Conservation (phyloP, 1,140 invertebrate species). For the Drosophila micromelanica region DNA sequence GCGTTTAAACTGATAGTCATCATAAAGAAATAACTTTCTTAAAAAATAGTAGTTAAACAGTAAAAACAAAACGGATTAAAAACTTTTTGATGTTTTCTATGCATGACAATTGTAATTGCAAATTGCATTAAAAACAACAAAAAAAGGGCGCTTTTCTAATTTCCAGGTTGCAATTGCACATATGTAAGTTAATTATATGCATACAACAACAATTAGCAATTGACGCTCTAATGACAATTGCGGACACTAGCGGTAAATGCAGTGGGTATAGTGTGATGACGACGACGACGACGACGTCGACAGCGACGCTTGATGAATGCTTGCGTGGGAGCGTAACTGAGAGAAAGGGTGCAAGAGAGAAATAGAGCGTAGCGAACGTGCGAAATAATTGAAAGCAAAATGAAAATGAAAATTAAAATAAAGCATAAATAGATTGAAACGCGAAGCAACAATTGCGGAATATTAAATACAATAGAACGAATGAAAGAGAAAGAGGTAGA, state of each 20-base stretch:
- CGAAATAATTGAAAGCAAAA: constrained; percentile 47
- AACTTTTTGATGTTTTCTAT: too few relatives aligned
- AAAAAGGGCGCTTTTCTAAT: background rate
- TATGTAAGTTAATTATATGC: constrained; percentile 36
- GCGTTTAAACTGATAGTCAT: too few relatives aligned
- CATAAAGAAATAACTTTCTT: too few relatives aligned
- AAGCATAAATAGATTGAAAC: constrained; percentile 48
- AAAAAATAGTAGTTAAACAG: too few relatives aligned
- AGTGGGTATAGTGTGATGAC: constrained; percentile 2
- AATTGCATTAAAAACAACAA: background rate
- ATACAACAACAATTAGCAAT: constrained; percentile 41
- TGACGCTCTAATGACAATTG: constrained; percentile 37
- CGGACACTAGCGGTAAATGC: constrained; percentile 17
- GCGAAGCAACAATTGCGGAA: constrained; percentile 42
- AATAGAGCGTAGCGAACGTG: constrained; percentile 18
- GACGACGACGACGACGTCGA: background rate
- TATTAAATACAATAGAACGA: constrained; percentile 33
- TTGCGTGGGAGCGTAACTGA: constrained; percentile 18
- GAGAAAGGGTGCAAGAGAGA: background rate
- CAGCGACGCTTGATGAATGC: background rate
- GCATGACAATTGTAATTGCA: background rate
- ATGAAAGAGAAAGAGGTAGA: constrained; percentile 7
- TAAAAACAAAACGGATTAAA: too few relatives aligned
- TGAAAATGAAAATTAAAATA: constrained; percentile 29
- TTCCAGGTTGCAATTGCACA: constrained; percentile 15